Conservation (phyloP, 2,888 invertebrate species). For the Gasteruption jaculator region DNA sequence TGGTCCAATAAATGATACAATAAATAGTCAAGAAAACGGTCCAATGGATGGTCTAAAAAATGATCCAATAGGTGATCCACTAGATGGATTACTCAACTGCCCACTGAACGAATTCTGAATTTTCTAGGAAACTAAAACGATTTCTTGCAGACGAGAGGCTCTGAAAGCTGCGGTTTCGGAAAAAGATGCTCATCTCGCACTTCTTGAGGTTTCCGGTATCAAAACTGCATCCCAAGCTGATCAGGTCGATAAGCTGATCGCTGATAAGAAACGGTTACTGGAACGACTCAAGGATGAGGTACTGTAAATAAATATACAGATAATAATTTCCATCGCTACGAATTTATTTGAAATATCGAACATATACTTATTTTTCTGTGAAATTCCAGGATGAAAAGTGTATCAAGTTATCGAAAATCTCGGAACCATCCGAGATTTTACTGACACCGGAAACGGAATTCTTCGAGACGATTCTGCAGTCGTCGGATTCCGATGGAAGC, state of each 20-base stretch:
- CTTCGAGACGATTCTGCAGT: not conserved
- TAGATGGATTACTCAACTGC: too few relatives aligned
- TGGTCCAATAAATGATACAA: too few relatives aligned
- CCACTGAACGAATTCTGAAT: too few relatives aligned
- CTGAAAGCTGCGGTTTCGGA: conserved; percentile 80
- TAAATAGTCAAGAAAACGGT: too few relatives aligned
- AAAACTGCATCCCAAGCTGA: conserved; percentile 62
- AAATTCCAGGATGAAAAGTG: conserved; percentile 36
- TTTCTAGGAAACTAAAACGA: not conserved
- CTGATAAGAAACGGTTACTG: conserved; percentile 68
- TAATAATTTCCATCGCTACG: too few relatives aligned
- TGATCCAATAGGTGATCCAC: too few relatives aligned
- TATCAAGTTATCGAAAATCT: conserved; percentile 36
- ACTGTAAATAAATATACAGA: conserved; percentile 12
- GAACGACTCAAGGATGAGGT: conserved; percentile 71
- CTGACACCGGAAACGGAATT: too few relatives aligned
- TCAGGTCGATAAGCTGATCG: conserved; percentile 64
- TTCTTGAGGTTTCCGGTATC: conserved; percentile 72
- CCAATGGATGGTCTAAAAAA: too few relatives aligned
- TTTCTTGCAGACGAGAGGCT: conserved; percentile 68
- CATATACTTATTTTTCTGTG: conserved; percentile 1
- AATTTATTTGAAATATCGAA: not conserved
- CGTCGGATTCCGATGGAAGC: not conserved
- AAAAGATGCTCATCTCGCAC: conserved; percentile 82
- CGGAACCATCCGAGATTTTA: too few relatives aligned